phyloP scores from a whole-genome alignment of 1,140 invertebrate genomes.

The Drosophila rhopaloa region DNA sequence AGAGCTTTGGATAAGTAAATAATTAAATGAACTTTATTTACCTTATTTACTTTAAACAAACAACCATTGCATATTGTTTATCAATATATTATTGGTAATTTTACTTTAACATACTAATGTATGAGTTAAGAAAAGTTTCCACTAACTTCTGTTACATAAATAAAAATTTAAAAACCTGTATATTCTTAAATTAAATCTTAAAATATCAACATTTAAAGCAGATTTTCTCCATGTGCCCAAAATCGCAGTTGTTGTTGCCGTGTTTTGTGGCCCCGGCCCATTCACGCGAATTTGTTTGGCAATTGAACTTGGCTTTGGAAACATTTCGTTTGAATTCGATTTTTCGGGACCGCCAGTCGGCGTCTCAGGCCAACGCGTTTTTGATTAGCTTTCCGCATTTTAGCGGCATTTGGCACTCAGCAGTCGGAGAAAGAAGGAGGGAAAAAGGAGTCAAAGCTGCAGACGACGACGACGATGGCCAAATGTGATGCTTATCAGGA shows the following conservation, averaged over 20 bases:
- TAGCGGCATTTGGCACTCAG: constrained; percentile 71
- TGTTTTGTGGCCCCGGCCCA: constrained; percentile 55
- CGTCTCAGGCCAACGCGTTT: constrained; percentile 75
- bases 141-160: too few relatives aligned
- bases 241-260: constrained; percentile 30
- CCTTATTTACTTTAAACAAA: too few relatives aligned
- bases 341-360: constrained; percentile 47
- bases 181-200: too few relatives aligned
- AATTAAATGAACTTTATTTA: too few relatives aligned
- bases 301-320: constrained; percentile 84
- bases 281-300: constrained; percentile 82
- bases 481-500: constrained; percentile 81
- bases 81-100: too few relatives aligned
- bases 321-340: constrained; percentile 68
- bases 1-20: too few relatives aligned
- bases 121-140: too few relatives aligned
- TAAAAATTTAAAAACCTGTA: too few relatives aligned
- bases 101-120: too few relatives aligned
- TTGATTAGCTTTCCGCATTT: constrained; percentile 84
- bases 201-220: neutral
- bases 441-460: constrained; percentile 42
- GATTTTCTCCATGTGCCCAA: constrained; percentile 3
- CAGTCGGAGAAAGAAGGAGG: constrained; percentile 14
- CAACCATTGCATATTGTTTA: too few relatives aligned
- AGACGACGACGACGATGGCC: constrained; percentile 48